Evolutionary conservation across 2,888 invertebrate genomes (phyloP).

Genomic region (Tanypteryx hageni): DNA sequence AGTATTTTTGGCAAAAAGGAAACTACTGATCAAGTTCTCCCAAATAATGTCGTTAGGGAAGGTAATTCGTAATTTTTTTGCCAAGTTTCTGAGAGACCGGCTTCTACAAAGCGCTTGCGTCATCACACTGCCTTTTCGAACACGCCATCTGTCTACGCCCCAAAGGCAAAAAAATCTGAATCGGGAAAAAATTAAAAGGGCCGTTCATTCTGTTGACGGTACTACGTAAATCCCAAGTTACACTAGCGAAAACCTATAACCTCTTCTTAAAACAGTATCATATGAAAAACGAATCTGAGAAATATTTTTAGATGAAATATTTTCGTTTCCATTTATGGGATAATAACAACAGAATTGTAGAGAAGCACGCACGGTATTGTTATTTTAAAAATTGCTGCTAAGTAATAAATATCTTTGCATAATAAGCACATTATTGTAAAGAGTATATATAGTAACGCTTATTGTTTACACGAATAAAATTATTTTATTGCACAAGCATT

Average conservation of each 20-base stretch:
- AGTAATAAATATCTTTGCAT: no score
- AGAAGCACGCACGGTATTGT: no score
- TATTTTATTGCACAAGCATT: no score
- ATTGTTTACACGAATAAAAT: no score
- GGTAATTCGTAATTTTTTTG: neutral
- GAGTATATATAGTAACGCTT: no score
- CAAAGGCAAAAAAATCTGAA: neutral
- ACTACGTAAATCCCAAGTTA: neutral
- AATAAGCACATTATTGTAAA: no score
- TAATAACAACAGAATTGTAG: no score
- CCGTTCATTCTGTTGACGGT: neutral
- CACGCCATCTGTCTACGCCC: conserved; percentile 4
- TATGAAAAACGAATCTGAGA: no score
- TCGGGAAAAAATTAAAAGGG: neutral
- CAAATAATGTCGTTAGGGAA: neutral
- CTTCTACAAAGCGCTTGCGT: neutral
- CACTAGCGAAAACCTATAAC: neutral
- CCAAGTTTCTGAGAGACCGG: neutral
- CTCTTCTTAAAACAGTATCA: no score
- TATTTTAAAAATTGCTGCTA: no score
- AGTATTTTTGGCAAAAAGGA: neutral
- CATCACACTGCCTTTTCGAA: neutral
- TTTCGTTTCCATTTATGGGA: no score
- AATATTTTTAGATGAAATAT: no score
- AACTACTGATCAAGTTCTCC: neutral